These are phyloP conservation scores for Heliconius sara DNA, from an alignment of 2,888 invertebrate species.

Conservation along the genomic window DNA sequence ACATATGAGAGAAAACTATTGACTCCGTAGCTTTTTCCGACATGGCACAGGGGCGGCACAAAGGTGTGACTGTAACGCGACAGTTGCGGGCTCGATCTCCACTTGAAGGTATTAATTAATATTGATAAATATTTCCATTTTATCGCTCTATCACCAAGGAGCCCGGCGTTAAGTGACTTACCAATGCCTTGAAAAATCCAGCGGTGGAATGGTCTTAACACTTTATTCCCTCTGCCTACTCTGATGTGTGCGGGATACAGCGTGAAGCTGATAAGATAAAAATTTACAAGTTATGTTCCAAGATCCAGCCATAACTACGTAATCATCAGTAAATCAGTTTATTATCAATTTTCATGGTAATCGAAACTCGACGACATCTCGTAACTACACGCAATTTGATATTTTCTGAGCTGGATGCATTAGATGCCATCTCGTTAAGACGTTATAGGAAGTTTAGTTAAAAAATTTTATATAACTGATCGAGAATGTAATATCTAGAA, in stretches of 20 bases:
- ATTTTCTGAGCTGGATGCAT: slow-evolving; percentile 30
- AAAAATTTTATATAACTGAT: not conserved
- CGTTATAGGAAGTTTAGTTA: slow-evolving; percentile 3
- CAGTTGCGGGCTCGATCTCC: too few relatives aligned
- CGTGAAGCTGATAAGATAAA: too few relatives aligned
- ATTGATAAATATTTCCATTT: too few relatives aligned
- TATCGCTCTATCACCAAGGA: too few relatives aligned
- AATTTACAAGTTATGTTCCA: not conserved
- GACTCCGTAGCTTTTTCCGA: not conserved
- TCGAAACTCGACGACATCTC: slow-evolving; percentile 29
- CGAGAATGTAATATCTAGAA: not conserved
- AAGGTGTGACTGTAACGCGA: too few relatives aligned
- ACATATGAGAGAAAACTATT: slow-evolving; percentile 19
- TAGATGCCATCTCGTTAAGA: slow-evolving; percentile 11
- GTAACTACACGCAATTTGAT: slow-evolving; percentile 32
- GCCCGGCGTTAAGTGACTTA: too few relatives aligned
- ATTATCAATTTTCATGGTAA: slow-evolving; percentile 43
- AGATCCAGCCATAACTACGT: slow-evolving; percentile 25
- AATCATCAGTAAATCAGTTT: slow-evolving; percentile 37
- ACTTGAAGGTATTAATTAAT: too few relatives aligned
- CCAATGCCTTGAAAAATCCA: too few relatives aligned
- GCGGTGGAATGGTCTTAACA: too few relatives aligned
- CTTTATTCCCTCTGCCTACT: too few relatives aligned
- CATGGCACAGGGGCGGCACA: too few relatives aligned
- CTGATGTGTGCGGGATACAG: too few relatives aligned